phyloP scores from a whole-genome alignment of 2,113 vertebrate species.

The Nycticryphes semicollaris region DNA sequence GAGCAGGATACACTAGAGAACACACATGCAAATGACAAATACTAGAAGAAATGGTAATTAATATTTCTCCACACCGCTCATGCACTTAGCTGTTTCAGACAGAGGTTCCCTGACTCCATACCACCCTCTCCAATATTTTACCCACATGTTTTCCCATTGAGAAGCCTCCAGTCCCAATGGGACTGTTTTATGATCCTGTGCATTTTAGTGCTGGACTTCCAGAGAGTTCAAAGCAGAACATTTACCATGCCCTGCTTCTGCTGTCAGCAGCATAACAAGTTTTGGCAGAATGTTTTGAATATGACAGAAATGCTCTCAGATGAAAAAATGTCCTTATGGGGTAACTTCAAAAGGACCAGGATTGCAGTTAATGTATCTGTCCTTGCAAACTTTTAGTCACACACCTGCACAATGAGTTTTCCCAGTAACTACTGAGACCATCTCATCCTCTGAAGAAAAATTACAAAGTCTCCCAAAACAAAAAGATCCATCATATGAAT shows the following conservation, averaged over 20 bases:
- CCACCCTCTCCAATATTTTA: neutral
- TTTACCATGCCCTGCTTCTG: neutral
- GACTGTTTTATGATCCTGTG: neutral
- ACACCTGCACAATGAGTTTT: neutral
- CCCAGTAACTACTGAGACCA: neutral
- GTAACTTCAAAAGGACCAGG: neutral
- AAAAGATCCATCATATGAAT: neutral
- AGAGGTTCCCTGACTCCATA: neutral
- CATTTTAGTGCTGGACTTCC: neutral
- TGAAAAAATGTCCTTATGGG: neutral
- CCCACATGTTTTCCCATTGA: neutral
- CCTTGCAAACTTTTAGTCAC: neutral
- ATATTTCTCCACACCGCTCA: neutral
- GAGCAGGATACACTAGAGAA: neutral
- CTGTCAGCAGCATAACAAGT: neutral
- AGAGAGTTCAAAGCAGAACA: neutral
- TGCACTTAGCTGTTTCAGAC: neutral
- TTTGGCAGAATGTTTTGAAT: neutral
- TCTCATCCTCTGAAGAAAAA: neutral
- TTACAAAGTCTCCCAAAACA: neutral
- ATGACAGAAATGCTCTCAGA: neutral
- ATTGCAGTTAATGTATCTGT: neutral
- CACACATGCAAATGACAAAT: neutral
- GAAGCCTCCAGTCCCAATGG: neutral
- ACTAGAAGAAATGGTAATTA: neutral